Evolutionary conservation across 1,140 invertebrate species (phyloP).

Genomic region (Holotrichia oblita): DNA sequence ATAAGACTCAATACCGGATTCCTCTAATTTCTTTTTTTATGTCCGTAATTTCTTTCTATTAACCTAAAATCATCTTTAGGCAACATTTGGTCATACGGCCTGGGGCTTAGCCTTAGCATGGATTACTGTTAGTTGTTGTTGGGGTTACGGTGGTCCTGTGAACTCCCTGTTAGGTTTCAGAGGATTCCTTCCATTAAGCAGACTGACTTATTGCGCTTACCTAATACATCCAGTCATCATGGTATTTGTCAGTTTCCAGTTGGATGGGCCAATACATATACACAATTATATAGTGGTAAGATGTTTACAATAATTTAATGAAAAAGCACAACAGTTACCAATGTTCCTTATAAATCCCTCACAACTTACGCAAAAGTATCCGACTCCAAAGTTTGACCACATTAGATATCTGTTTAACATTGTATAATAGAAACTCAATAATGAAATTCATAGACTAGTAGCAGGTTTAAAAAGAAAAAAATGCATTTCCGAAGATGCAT

Average conservation of each 20-base stretch:
- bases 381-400: too few species aligned
- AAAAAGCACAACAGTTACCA: too few species aligned
- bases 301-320: neutral
- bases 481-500: too few species aligned
- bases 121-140: conserved; percentile 83
- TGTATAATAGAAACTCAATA: too few species aligned
- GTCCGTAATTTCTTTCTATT: neutral
- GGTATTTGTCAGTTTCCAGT: conserved; percentile 77
- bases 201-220: conserved; percentile 91
- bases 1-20: too few species aligned
- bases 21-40: neutral
- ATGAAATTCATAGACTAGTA: too few species aligned
- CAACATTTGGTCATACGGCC: conserved; percentile 70
- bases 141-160: conserved; percentile 76
- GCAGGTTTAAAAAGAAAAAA: too few species aligned
- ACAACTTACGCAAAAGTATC: too few species aligned
- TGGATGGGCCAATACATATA: conserved; percentile 81
- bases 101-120: conserved; percentile 82
- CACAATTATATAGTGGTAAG: conserved; percentile 76
- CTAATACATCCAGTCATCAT: conserved; percentile 88
- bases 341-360: too few species aligned
- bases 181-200: conserved; percentile 83
- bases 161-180: conserved; percentile 81
- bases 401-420: too few species aligned
- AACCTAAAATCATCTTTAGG: conserved; percentile 60